Evolutionary conservation across 2,113 vertebrate genomes (phyloP), one percentile per base, ranked within the genome.

Genomic region (Paracanthobrama guichenoti): DNA sequence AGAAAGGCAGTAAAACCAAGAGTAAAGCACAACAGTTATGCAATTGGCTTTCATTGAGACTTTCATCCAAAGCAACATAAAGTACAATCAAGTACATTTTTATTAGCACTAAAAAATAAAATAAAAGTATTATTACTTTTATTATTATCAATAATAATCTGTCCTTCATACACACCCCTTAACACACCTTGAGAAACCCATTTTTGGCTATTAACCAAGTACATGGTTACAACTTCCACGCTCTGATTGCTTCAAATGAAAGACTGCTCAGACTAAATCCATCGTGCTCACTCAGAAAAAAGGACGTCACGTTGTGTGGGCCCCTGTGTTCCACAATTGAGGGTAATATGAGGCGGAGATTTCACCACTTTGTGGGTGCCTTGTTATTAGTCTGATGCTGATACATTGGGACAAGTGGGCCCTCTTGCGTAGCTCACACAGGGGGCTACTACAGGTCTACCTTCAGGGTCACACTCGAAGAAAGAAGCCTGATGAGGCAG

Each of bases 321-420:
- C 50, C 55, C 28, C 59, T 46, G n/a, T 8, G 39, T 31, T 9
- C 26, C 14, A n/a, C n/a, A 80, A 20, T 5, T 59, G 14, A 76
- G 28, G 26, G 53, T 46, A 31, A 84, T 22, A 18, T 31, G 48
- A 46, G 83, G 12, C 24, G 57, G 75, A 50, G 31, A 73, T 74
- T 50, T 35, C 48, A 55, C 31, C 10, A 77, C 81, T 67, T 48
- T 42, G 16, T 35, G 14, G 28, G n/a, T 42, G 60, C 85, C 84
- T 88, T 76, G 85, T 84, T 84, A 87, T 48, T 28, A 72, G 3
- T 22, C 67, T 88, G 84, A 89, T 14, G 74, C 67, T 86, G 85
- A 89, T 62, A 66, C 13, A 48, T 60, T 44, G 73, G 35, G 20
- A 86, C 67, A 42, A 83, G 57, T 48, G 50, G 60, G 69, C 46